These are phyloP conservation scores for Microcebus jonahi DNA, from an alignment of 2,113 vertebrate genomes.

Conservation along the genomic window DNA sequence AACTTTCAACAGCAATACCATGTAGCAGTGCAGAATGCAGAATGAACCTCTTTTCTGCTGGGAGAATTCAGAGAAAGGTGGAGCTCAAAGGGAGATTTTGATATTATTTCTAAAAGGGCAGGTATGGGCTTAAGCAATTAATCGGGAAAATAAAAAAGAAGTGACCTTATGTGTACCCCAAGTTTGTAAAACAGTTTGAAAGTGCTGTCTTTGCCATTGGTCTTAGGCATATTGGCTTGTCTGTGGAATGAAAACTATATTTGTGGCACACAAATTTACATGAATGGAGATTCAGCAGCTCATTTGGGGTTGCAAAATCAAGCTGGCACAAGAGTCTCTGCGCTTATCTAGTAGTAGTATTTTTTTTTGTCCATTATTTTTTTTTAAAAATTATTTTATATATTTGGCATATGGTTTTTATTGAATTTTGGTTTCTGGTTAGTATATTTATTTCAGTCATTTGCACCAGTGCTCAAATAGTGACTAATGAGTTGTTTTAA, in stretches of 20 bases:
- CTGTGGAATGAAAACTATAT: background rate
- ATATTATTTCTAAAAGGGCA: background rate
- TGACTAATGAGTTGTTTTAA: background rate
- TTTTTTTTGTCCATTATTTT: background rate
- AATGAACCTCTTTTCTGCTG: background rate
- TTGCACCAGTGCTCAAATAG: background rate
- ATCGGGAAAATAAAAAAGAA: background rate
- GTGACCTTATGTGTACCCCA: background rate
- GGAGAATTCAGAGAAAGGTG: background rate
- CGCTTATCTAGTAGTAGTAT: background rate
- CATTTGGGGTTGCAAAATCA: background rate
- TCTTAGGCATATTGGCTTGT: background rate
- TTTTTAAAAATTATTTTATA: background rate
- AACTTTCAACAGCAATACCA: background rate
- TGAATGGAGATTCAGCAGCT: background rate
- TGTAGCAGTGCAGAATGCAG: background rate
- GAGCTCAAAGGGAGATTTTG: background rate
- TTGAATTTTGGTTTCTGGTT: background rate
- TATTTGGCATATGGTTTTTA: background rate
- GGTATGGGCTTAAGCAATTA: background rate
- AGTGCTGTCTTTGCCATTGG: background rate
- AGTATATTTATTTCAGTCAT: background rate
- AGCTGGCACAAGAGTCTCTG: background rate
- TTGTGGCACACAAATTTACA: background rate
- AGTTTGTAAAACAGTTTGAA: background rate